Conservation (phyloP, 2,888 invertebrate species). For the Caenorhabditis zanzibari region DNA sequence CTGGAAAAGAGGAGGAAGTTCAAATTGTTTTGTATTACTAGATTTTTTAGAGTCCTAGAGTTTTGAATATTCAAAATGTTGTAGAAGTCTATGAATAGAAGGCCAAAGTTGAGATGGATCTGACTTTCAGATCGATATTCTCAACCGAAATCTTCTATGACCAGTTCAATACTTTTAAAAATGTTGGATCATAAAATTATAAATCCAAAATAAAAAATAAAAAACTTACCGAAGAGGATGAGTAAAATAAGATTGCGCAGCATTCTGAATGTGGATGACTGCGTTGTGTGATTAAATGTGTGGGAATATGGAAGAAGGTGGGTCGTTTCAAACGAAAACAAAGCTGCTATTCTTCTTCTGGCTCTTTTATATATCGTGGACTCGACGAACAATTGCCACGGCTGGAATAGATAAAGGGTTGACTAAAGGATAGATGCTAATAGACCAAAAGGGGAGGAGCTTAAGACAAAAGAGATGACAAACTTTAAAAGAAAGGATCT, state of each 20-base stretch:
- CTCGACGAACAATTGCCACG: constrained; percentile 55
- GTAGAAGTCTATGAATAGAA: no score
- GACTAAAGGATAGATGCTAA: constrained; percentile 23
- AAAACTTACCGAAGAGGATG: constrained; percentile 57
- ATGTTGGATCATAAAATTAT: neutral
- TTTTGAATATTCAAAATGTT: no score
- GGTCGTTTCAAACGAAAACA: constrained; percentile 53
- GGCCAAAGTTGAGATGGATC: no score
- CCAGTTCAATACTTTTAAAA: neutral
- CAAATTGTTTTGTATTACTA: no score
- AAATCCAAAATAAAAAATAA: neutral
- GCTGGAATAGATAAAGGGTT: constrained; percentile 35
- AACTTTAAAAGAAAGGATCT: neutral
- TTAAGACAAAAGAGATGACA: neutral
- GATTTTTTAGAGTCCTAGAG: no score
- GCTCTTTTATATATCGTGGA: constrained; percentile 45
- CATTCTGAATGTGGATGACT: constrained; percentile 45
- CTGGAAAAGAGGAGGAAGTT: constrained; percentile 24
- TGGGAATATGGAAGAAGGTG: constrained; percentile 41
- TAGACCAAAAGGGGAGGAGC: neutral
- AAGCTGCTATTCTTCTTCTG: constrained; percentile 48
- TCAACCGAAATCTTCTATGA: no score
- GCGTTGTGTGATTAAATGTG: constrained; percentile 39
- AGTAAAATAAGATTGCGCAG: constrained; percentile 62
- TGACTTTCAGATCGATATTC: no score